Base-by-base conservation (phyloP, 2,888 invertebrate genomes). In the Fabriciana adippe region DNA sequence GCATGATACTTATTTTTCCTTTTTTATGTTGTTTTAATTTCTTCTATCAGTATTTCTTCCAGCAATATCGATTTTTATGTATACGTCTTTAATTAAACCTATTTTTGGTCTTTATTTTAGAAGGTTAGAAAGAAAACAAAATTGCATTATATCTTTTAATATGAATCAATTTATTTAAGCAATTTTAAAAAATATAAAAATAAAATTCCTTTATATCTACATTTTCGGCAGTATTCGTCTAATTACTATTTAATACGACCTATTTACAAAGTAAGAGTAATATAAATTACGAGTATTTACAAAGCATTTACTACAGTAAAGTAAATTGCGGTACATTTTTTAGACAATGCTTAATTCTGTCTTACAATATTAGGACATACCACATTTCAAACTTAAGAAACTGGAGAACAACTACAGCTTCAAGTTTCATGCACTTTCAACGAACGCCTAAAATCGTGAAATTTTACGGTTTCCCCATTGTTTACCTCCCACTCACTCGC, bases 261-360 rank as follows among this genome's bases (percentile, higher is more conserved):
- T 87, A 88, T 89, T 67, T 74, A 74, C 74, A 75, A 65, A 47
- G 79, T 87, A 87, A 65, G 48, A 63, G 79, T 86, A 87, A 68
- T 77, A 77, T 79, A 78, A 79, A 80, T 83, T 79, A 81, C 77
- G 83, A 82, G 81, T 89, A 90, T 90, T 87, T 90, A 90, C 90
- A 90, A 81, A 81, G 79, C 80, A 79, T 77, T 79, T 77, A 76
- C 76, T 78, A 76, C 74, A 76, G 78, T 66, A 73, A 70, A 73
- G 73, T 79, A 76, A 76, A 79, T 76, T 68, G 51, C 50, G 55
- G 57, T 66, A 81, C 76, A 75, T 78, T 77, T 75, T 80, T 74
- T 76, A 78, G 77, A 78, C 75, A 78, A 78, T 79, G 79, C 79
- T 76, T 71, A 79, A 66, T 68, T 62, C 64, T 66, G 61, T 63